A percentile compares a stretch with the other conserved stretches of the same genome.
Conservation (phyloP, 2,888 invertebrate species). For the Tolmerus cingulatus region DNA sequence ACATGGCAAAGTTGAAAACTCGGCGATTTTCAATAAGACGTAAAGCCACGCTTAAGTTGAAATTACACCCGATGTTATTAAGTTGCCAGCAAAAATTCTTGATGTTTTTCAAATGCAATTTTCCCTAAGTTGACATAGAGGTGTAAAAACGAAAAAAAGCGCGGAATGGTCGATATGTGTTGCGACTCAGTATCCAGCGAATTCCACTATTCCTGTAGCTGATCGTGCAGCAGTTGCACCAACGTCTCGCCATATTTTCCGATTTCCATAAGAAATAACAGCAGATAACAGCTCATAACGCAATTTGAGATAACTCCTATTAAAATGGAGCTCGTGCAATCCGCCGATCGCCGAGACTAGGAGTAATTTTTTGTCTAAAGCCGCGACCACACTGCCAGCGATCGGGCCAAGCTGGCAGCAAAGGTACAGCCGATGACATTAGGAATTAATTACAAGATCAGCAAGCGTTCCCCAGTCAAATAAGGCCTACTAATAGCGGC, state of each 20-base stretch:
- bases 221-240: not conserved
- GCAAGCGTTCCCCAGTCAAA: constrained; percentile 11
- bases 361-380: not conserved
- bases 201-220: not conserved
- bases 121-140: not conserved
- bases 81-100: not conserved
- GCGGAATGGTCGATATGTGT: not conserved
- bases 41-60: not conserved
- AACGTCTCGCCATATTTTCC: not conserved
- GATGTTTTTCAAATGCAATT: not conserved
- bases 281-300: not conserved
- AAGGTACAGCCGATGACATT: constrained; percentile 12
- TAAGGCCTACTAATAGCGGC: constrained; percentile 7
- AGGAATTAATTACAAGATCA: constrained; percentile 38
- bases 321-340: not conserved
- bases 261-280: not conserved
- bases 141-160: not conserved
- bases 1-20: not conserved
- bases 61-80: not conserved
- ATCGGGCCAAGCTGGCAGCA: not conserved
- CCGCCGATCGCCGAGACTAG: not conserved
- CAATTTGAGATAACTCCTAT: not conserved
- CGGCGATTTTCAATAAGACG: not conserved
- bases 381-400: not conserved
- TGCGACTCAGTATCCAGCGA: not conserved